A percentile compares a stretch with the other conserved stretches of the same genome.
Evolutionary conservation across 2,797 vertebrate genomes (phyloP).

Genomic region (Danio tinwini): DNA sequence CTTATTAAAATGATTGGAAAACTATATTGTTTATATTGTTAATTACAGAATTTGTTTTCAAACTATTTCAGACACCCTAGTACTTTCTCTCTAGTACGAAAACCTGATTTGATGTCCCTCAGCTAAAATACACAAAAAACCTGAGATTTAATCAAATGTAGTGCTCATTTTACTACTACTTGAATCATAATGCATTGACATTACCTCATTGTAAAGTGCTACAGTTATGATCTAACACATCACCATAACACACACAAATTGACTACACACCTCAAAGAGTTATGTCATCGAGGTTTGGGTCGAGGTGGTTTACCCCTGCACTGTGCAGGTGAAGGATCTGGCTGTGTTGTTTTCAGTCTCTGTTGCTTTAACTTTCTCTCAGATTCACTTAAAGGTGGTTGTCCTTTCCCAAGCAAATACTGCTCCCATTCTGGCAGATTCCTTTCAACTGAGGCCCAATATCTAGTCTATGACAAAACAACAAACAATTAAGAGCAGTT

Average conservation of each 20-base stretch:
- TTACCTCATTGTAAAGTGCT: too few species aligned
- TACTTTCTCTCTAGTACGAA: too few species aligned
- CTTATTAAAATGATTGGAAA: too few species aligned
- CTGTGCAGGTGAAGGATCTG: conserved; percentile 51
- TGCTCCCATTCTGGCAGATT: conserved; percentile 86
- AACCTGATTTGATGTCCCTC: too few species aligned
- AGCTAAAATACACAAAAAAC: too few species aligned
- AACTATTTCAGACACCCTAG: too few species aligned
- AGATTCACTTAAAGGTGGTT: conserved; percentile 71
- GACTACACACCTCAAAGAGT: conserved; percentile 23
- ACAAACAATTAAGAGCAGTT: neutral
- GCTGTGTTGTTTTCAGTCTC: conserved; percentile 56
- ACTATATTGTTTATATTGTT: too few species aligned
- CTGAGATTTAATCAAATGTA: too few species aligned
- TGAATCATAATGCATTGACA: too few species aligned
- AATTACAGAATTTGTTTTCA: too few species aligned
- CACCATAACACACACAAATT: neutral
- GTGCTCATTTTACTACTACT: too few species aligned
- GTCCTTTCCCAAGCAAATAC: conserved; percentile 85
- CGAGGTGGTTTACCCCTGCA: conserved; percentile 67
- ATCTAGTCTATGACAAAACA: conserved; percentile 74
- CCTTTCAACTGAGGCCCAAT: conserved; percentile 87
- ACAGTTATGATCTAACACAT: too few species aligned
- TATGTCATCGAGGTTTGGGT: conserved; percentile 50
- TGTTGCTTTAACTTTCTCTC: conserved; percentile 64